Conservation (phyloP, 2,888 invertebrate genomes). For the Liposcelis brunnea region DNA sequence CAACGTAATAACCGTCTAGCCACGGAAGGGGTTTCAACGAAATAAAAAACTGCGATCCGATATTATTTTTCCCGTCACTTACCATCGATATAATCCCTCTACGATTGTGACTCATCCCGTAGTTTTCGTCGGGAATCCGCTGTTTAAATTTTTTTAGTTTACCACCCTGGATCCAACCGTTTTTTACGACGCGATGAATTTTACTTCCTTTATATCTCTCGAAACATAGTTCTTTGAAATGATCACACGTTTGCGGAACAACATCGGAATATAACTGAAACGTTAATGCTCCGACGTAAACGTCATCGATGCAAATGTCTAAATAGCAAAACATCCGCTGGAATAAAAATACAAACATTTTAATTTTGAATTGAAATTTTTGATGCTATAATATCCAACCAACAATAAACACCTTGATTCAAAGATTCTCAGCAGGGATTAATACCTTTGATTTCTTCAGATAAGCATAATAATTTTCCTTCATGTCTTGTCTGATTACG, state of each 20-base stretch:
- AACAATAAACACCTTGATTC: too few species aligned
- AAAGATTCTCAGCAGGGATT: too few species aligned
- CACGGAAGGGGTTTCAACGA: conserved; percentile 45
- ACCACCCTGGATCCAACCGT: conserved; percentile 56
- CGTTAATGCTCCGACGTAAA: neutral
- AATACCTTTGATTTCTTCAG: too few species aligned
- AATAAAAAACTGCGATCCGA: conserved; percentile 52
- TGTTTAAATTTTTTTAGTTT: conserved; percentile 31
- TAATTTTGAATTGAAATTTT: too few species aligned
- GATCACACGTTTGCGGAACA: conserved; percentile 37
- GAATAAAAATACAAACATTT: too few species aligned
- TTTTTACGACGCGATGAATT: conserved; percentile 46
- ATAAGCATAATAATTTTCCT: too few species aligned
- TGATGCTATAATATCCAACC: too few species aligned
- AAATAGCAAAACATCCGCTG: too few species aligned
- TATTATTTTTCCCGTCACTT: conserved; percentile 47
- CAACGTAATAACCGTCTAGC: conserved; percentile 56
- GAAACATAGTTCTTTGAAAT: conserved; percentile 36
- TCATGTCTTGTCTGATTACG: too few species aligned
- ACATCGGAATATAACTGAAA: conserved; percentile 39
- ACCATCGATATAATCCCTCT: conserved; percentile 57
- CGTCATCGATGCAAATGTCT: too few species aligned
- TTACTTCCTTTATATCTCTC: conserved; percentile 36
- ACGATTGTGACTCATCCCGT: conserved; percentile 41
- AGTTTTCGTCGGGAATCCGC: conserved; percentile 44